Base-by-base conservation (phyloP, 1,140 invertebrate species). In the Branchinecta lindahli region DNA sequence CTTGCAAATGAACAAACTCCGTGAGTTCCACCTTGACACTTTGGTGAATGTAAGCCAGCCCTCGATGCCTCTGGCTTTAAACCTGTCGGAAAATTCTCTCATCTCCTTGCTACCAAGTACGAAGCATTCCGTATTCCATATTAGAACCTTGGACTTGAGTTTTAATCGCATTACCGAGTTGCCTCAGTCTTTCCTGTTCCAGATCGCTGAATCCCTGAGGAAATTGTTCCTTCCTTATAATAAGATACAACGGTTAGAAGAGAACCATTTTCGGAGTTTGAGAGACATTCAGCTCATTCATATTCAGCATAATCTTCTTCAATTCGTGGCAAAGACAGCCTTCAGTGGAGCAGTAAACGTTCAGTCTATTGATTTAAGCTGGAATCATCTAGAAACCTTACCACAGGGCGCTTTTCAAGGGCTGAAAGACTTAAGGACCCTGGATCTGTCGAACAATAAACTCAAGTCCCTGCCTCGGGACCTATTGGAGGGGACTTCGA, bases 371-470 rank as follows among this genome's bases (percentile, higher is more conserved):
- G 89, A 94, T 77, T 77, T 94, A 0, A 89, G 87, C 67, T 83
- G 85, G 73, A 94, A 94, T 78, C 78, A 82, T 8, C 83, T 94
- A 21, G 84, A 85, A 46, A 86, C 88, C 74, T 79, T 94, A 70
- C 86, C 89, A 20, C 84, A 85, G n/a, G 85, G 87, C 75, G 88
- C 91, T 76, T 92, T 94, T 79, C 84, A 85, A n/a, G 87, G 88
- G 78, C 79, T 91, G 68, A 83, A 84, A 61, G 86, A 85, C 73
- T 79, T 94, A 45, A 81, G 90, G 66, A 84, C 91, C 71, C 76
- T 95, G 21, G 86, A 90, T 78, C 77, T 94, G 65, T 85, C 86
- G 10, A 80, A 84, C 69, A 94, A 94, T 79, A 83, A 86, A 73
- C 78, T 95, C 70, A 83, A 85, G 74, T 85, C 88, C 12, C 77